Base-by-base conservation (phyloP, 1,140 invertebrate genomes). In the Dolichoris vasculosae region DNA sequence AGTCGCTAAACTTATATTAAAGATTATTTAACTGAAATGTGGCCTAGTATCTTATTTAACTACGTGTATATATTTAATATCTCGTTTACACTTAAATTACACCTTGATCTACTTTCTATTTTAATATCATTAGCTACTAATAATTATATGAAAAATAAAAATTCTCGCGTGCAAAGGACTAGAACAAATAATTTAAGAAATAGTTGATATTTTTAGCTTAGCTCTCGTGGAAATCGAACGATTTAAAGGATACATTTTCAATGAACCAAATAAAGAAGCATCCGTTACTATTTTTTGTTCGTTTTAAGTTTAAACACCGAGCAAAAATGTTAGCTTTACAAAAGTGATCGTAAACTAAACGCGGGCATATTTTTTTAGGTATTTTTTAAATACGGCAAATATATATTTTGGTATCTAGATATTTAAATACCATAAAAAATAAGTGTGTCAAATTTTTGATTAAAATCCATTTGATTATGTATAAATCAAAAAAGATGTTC, bases 81-180 rank as follows among this genome's bases (percentile, higher is more conserved):
- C 35, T n/a, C 23, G 23, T 64, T 67, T 46, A 64, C 48, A 63
- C n/a, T 46, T 80, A 20, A 67, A 67, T 80, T 11, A 30, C 30
- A 63, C 78, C 78, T 67, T 80, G 59, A 67, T n/a, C 59, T n/a
- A 80, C 78, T 80, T 80, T 67, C 78, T 32, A 64, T 46, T 67
- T n/a, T 32, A 30, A 80, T 43, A 26, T 73, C 26, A 73, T 43
- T 73, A n/a, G 38, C 8, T 43, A n/a, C 9, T 13, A 43, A 69
- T 69, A 69, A 69, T 69, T 69, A 32, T 32, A 32, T 35, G 23
- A 67, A 35, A 67, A 67, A 38, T 15, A 23, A 1, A 38, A 20
- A 69, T 59, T 26, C 15, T 38, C 30, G 2, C 23, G 2, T 17
- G 9, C 3, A 26, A 59, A 1, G 23, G 26, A 59, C 4, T 26